A percentile compares a stretch with the other conserved stretches of the same genome.
Evolutionary conservation across 2,888 invertebrate species (phyloP).

Genomic region (Lordiphosa fenestrarum): DNA sequence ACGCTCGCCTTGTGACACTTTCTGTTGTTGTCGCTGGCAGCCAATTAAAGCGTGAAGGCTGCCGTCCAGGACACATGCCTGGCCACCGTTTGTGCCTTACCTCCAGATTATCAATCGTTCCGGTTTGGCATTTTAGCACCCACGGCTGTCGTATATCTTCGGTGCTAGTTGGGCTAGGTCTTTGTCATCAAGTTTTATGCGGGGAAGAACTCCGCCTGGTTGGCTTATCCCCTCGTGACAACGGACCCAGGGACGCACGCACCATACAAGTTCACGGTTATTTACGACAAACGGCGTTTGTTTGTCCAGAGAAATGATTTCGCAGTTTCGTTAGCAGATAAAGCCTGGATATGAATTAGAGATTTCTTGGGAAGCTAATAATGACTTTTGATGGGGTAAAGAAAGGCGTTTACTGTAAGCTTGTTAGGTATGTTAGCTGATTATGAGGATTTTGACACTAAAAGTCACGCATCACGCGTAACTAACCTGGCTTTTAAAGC

Average conservation of each 20-base stretch:
- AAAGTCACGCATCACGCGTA: no score
- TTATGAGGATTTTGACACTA: no score
- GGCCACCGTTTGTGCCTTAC: constrained; percentile 41
- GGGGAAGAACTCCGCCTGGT: constrained; percentile 36
- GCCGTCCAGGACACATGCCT: constrained; percentile 55
- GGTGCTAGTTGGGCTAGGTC: constrained; percentile 59
- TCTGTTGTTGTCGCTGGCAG: constrained; percentile 67
- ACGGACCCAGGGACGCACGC: constrained; percentile 4
- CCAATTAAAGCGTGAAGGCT: constrained; percentile 80
- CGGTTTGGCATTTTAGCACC: constrained; percentile 69
- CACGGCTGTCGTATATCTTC: constrained; percentile 43
- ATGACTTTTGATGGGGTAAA: constrained; percentile 20
- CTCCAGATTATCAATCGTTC: constrained; percentile 71
- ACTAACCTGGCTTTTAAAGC: no score
- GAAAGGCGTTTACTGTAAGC: constrained; percentile 15
- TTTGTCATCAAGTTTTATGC: constrained; percentile 70
- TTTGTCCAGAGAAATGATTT: constrained; percentile 33
- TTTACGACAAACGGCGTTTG: constrained; percentile 40
- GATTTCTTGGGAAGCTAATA: constrained; percentile 20
- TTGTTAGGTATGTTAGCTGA: constrained; percentile 2
- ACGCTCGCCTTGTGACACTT: constrained; percentile 20
- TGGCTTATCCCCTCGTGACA: constrained; percentile 43
- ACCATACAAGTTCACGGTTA: constrained; percentile 58
- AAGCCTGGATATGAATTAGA: constrained; percentile 42
- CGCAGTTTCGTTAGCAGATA: constrained; percentile 32